Evolutionary conservation across 2,113 vertebrate species (phyloP).

Genomic region (Bungarus multicinctus): DNA sequence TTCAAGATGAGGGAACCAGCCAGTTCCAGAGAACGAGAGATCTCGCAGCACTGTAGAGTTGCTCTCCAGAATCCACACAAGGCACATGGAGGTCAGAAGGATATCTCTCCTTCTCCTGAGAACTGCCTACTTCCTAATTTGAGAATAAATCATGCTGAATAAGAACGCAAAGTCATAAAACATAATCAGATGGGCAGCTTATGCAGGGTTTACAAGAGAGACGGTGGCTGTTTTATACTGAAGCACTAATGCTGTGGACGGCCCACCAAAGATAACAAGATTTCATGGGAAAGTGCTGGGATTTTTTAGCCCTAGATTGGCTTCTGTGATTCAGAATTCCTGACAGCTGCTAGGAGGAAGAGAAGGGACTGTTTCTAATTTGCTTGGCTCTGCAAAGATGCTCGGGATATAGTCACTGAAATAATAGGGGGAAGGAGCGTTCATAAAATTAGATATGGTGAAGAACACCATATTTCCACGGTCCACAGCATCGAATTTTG

Average conservation of each 20-base stretch:
- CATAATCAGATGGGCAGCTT: conserved; percentile 42
- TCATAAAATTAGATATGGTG: conserved; percentile 30
- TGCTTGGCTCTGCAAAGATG: conserved; percentile 50
- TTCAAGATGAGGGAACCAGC: conserved; percentile 52
- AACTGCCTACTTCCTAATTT: conserved; percentile 58
- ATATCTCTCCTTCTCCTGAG: conserved; percentile 49
- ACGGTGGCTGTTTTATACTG: neutral
- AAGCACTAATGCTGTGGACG: conserved; percentile 12
- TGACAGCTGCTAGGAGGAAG: conserved; percentile 39
- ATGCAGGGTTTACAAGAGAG: conserved; percentile 26
- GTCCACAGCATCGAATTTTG: conserved; percentile 40
- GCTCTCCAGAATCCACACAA: conserved; percentile 55
- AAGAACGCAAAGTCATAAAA: conserved; percentile 51
- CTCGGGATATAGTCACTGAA: conserved; percentile 35
- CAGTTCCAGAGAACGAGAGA: conserved; percentile 58
- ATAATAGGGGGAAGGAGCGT: conserved; percentile 42
- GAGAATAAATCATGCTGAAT: conserved; percentile 53
- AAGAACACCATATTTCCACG: conserved; percentile 45
- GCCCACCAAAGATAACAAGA: conserved; percentile 50
- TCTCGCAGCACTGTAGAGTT: conserved; percentile 54
- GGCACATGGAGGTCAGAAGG: conserved; percentile 63
- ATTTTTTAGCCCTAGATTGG: conserved; percentile 42
- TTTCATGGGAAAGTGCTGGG: conserved; percentile 38
- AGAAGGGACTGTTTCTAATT: conserved; percentile 40
- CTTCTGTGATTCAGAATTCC: conserved; percentile 57